These are phyloP conservation scores for Schlechtendalia chinensis DNA, from an alignment of 1,140 invertebrate genomes.

Conservation along the genomic window DNA sequence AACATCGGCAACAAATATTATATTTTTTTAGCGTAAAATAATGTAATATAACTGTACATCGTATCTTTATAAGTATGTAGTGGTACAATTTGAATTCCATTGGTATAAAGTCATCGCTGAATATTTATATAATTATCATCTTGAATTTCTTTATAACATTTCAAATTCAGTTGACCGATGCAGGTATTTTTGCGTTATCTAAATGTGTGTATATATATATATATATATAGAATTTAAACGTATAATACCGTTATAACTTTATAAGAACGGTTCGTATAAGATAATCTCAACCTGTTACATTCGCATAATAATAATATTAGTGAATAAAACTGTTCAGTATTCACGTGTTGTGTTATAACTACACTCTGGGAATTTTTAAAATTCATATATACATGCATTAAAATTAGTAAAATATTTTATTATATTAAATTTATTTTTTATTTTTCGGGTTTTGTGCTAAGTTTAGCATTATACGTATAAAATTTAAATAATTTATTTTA, in stretches of 20 bases:
- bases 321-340: background rate
- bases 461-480: no score
- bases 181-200: slow-evolving; percentile 2
- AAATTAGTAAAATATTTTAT: no score
- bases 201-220: background rate
- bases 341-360: background rate
- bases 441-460: no score
- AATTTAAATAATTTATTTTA: no score
- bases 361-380: slow-evolving; percentile 5
- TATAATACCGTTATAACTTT: background rate
- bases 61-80: no score
- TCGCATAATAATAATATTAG: slow-evolving; percentile 12
- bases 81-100: background rate
- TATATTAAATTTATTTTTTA: no score
- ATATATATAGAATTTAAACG: no score
- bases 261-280: no score
- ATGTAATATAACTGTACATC: no score
- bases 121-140: slow-evolving; percentile 1
- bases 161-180: background rate
- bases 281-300: background rate
- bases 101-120: background rate
- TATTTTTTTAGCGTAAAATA: no score
- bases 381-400: background rate
- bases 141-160: background rate
- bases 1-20: no score